Conservation (phyloP, 2,888 invertebrate species). For the Nowickia ferox region DNA sequence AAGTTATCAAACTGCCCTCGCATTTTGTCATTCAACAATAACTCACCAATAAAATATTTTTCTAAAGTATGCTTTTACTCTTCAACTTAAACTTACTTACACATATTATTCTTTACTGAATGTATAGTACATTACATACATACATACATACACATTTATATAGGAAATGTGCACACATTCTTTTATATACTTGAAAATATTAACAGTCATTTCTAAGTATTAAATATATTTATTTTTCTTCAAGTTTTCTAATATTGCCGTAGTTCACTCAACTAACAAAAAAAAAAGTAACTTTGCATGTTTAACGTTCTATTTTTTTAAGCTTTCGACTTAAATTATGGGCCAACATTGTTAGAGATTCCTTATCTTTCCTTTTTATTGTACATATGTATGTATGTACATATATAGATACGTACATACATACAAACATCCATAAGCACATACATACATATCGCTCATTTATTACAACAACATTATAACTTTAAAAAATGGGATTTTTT, state of each 20-base stretch:
- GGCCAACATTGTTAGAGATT: constrained; percentile 8
- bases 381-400: neutral
- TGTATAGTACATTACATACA: neutral
- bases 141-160: neutral
- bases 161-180: neutral
- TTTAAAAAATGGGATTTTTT: too few relatives aligned
- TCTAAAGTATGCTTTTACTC: too few relatives aligned
- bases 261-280: neutral
- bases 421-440: too few relatives aligned
- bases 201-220: constrained; percentile 14
- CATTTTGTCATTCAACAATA: too few relatives aligned
- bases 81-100: too few relatives aligned
- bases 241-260: constrained; percentile 7
- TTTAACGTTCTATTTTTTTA: constrained; percentile 9
- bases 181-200: constrained; percentile 28
- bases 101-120: too few relatives aligned
- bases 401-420: neutral
- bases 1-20: too few relatives aligned
- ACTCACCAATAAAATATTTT: too few relatives aligned
- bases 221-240: neutral
- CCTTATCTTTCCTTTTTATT: constrained; percentile 1
- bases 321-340: constrained; percentile 40
- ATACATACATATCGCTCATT: too few relatives aligned
- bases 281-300: constrained; percentile 36
- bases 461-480: too few relatives aligned